phyloP scores from a whole-genome alignment of 2,888 invertebrate species.

The Plusia festucae region DNA sequence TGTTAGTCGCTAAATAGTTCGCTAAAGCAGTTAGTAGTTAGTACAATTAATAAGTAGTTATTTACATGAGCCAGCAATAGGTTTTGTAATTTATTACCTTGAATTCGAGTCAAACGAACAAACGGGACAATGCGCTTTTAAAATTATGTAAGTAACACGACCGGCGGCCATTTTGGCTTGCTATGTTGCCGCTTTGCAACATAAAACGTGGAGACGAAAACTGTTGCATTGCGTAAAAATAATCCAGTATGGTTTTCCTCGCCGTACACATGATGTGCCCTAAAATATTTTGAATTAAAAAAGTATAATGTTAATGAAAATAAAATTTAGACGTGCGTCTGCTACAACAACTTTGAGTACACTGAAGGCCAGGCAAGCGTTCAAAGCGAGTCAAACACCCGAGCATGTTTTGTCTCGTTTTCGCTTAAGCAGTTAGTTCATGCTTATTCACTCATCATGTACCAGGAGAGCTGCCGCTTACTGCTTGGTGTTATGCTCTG shows the following conservation, averaged over 20 bases:
- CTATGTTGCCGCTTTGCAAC: neutral
- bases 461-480: slow-evolving; percentile 20
- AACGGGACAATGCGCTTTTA: neutral
- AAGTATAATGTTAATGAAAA: neutral
- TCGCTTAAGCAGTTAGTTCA: slow-evolving; percentile 12
- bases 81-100: neutral
- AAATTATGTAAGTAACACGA: neutral
- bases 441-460: slow-evolving; percentile 33
- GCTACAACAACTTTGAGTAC: neutral
- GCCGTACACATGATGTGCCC: neutral
- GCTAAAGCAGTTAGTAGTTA: slow-evolving; percentile 4
- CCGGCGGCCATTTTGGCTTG: slow-evolving; percentile 4
- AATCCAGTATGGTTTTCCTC: neutral
- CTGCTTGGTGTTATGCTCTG: neutral
- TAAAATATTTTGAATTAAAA: neutral
- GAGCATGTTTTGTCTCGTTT: slow-evolving; percentile 23
- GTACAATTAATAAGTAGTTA: neutral
- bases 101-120: neutral
- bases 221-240: neutral
- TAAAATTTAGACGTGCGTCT: neutral
- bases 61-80: neutral
- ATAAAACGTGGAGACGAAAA: neutral
- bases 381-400: slow-evolving; percentile 17
- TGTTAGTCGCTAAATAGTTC: neutral
- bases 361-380: neutral